Evolutionary conservation across 2,113 vertebrate genomes (phyloP).

Genomic region (Sinosuthora webbiana): DNA sequence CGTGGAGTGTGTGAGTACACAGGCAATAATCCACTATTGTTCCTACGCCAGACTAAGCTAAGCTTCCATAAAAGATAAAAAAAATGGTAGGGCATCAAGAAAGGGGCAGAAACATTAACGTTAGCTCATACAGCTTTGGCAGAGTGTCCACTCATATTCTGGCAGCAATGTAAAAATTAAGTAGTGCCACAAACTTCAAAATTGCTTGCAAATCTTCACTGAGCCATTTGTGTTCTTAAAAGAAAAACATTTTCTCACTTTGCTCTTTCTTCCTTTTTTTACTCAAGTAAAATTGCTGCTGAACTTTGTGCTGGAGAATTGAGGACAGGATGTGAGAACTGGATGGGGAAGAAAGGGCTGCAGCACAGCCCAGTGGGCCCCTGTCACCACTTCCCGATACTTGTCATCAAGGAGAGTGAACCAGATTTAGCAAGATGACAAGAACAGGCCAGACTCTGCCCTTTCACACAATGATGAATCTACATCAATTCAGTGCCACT

Average conservation of each 20-base stretch:
- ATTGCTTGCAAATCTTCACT: neutral
- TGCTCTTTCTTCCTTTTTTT: neutral
- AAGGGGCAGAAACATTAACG: neutral
- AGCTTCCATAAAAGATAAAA: neutral
- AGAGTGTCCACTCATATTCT: neutral
- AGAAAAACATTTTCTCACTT: neutral
- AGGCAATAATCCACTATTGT: neutral
- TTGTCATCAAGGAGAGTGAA: neutral
- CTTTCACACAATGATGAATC: neutral
- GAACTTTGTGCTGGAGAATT: neutral
- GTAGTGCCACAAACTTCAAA: neutral
- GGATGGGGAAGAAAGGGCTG: neutral
- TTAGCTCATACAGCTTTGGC: neutral
- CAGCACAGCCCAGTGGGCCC: neutral
- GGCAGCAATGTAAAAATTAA: neutral
- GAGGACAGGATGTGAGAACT: neutral
- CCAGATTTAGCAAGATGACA: neutral
- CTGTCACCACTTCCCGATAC: neutral
- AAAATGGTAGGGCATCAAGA: neutral
- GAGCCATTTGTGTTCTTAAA: neutral
- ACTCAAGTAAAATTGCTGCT: neutral
- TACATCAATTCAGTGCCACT: neutral
- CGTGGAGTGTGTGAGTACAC: neutral
- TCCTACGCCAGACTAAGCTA: neutral
- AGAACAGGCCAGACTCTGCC: neutral